Evolutionary conservation across 2,113 vertebrate genomes (phyloP).

Genomic region (Paramisgurnus dabryanus): DNA sequence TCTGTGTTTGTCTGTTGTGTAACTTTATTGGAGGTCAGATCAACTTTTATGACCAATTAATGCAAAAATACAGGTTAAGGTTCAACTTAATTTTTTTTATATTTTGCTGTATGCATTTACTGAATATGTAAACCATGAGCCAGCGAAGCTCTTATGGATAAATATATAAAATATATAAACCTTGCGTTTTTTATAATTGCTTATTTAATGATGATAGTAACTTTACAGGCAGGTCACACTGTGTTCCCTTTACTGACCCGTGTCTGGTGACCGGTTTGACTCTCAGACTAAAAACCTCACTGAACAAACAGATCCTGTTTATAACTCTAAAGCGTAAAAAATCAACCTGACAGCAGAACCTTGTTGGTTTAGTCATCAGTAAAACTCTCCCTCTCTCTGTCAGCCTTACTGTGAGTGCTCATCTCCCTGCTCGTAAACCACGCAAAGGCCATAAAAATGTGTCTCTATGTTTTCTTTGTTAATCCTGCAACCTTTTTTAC

Average conservation of each 20-base stretch:
- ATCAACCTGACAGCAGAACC: not conserved
- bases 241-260: not conserved
- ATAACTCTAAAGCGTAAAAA: not conserved
- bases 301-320: slow-evolving; percentile 31
- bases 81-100: too few species aligned
- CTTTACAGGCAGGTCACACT: not conserved
- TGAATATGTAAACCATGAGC: too few species aligned
- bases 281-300: not conserved
- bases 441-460: not conserved
- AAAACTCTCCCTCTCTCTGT: slow-evolving; percentile 6
- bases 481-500: not conserved
- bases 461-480: not conserved
- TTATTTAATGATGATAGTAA: not conserved
- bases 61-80: too few species aligned
- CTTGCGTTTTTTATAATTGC: not conserved
- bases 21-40: too few species aligned
- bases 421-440: slow-evolving; percentile 1
- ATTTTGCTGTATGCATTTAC: too few species aligned
- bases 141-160: not conserved
- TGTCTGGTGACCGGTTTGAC: slow-evolving; percentile 16
- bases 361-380: slow-evolving; percentile 24
- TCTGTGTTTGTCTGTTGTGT: too few species aligned
- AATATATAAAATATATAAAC: not conserved
- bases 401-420: slow-evolving; percentile 12
- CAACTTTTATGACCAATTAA: too few species aligned